phyloP scores from a whole-genome alignment of 2,797 vertebrate species.

The Menidia menidia region DNA sequence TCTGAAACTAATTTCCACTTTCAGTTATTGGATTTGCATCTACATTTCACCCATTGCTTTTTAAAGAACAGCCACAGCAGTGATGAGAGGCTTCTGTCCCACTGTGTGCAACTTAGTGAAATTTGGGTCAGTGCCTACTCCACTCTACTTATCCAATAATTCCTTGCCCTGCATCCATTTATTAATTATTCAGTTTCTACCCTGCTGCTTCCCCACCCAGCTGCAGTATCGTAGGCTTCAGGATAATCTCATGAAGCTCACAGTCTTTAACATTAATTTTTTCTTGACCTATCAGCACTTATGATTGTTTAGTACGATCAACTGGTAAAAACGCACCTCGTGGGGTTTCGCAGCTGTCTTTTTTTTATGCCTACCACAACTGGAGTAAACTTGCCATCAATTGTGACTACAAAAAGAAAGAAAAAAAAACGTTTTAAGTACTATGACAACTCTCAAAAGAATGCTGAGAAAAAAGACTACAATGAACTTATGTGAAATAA shows the following conservation, averaged over 20 bases:
- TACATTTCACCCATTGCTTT: not conserved
- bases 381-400: too few relatives aligned
- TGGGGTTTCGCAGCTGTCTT: too few relatives aligned
- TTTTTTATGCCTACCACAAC: too few relatives aligned
- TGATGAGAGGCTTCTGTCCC: conserved; percentile 3
- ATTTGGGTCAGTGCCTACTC: conserved; percentile 38
- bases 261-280: conserved; percentile 5
- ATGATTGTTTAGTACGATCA: not conserved
- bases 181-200: conserved; percentile 46
- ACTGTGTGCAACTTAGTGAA: conserved; percentile 21
- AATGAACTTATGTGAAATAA: conserved; percentile 18
- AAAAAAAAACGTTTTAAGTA: not conserved
- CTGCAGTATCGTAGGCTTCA: conserved; percentile 14
- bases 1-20: not conserved
- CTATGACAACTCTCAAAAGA: not conserved
- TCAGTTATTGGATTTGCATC: not conserved
- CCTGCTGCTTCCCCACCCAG: not conserved
- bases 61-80: conserved; percentile 12
- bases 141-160: conserved; percentile 38
- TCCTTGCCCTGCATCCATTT: conserved; percentile 33
- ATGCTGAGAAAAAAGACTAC: not conserved
- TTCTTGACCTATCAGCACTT: not conserved
- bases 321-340: too few relatives aligned
- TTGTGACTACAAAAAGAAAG: too few relatives aligned
- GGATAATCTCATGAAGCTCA: conserved; percentile 30